These are phyloP conservation scores for Parascotia fuliginaria DNA, from an alignment of 2,888 invertebrate species.

Conservation along the genomic window DNA sequence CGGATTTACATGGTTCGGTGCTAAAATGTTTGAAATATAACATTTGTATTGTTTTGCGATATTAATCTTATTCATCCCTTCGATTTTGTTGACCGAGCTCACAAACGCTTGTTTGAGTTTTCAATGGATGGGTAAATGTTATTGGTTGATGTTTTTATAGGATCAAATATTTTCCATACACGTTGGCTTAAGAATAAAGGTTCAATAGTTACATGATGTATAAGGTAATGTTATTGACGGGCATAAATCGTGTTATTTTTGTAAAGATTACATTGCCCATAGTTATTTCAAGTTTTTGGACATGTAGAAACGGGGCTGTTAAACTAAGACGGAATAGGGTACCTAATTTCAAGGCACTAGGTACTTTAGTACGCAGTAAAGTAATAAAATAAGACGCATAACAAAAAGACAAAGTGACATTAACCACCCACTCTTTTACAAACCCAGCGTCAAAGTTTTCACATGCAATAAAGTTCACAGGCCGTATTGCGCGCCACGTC, in stretches of 20 bases:
- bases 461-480: constrained; percentile 19
- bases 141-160: not conserved
- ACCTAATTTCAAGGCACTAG: too few species aligned
- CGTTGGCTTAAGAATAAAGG: too few species aligned
- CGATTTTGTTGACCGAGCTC: constrained; percentile 12
- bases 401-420: not conserved
- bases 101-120: not conserved
- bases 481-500: constrained; percentile 23
- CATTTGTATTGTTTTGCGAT: constrained; percentile 5
- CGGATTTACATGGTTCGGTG: constrained; percentile 26
- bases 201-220: too few species aligned
- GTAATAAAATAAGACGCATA: not conserved
- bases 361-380: not conserved
- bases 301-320: too few species aligned
- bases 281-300: too few species aligned
- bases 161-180: too few species aligned
- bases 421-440: not conserved
- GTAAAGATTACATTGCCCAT: too few species aligned
- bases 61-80: constrained; percentile 10
- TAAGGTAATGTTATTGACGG: too few species aligned
- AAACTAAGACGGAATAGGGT: too few species aligned
- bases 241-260: too few species aligned
- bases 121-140: not conserved
- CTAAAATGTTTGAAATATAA: constrained; percentile 11
- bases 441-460: constrained; percentile 17